Conservation (phyloP, 2,113 vertebrate genomes). For the Colaptes auratus region DNA sequence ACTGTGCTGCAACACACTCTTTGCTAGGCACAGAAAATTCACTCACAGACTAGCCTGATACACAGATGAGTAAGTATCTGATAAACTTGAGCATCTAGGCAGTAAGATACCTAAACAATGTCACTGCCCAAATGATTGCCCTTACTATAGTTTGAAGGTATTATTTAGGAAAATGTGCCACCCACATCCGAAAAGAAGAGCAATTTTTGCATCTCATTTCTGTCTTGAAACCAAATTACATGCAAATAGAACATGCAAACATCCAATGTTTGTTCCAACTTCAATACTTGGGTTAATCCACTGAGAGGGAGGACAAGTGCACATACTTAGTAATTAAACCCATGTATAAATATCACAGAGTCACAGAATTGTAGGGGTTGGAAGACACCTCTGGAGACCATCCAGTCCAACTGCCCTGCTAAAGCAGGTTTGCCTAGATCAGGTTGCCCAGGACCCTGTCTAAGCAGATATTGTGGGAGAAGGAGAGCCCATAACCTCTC, state of each 20-base stretch:
- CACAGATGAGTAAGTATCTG: constrained; percentile 43
- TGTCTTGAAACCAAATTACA: not conserved
- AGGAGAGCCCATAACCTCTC: no score
- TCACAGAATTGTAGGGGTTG: no score
- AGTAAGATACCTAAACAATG: constrained; percentile 23
- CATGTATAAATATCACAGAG: not conserved
- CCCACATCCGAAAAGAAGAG: not conserved
- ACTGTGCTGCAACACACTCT: constrained; percentile 9
- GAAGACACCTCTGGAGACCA: no score
- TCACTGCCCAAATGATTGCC: constrained; percentile 4
- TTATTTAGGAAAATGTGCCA: not conserved
- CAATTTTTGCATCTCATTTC: not conserved
- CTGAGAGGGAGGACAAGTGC: not conserved
- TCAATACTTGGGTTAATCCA: not conserved
- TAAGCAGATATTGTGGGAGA: no score
- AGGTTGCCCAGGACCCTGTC: no score
- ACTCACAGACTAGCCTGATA: not conserved
- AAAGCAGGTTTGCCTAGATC: no score
- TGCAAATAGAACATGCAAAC: not conserved
- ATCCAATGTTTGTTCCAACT: not conserved
- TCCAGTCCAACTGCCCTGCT: no score
- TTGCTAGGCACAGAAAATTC: not conserved
- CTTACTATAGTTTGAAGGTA: not conserved
- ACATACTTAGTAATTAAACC: not conserved
- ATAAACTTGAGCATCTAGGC: constrained; percentile 32